Evolutionary conservation across 2,113 vertebrate genomes (phyloP), one percentile per base, ranked within the genome.

Genomic region (Hipposideros armiger): DNA sequence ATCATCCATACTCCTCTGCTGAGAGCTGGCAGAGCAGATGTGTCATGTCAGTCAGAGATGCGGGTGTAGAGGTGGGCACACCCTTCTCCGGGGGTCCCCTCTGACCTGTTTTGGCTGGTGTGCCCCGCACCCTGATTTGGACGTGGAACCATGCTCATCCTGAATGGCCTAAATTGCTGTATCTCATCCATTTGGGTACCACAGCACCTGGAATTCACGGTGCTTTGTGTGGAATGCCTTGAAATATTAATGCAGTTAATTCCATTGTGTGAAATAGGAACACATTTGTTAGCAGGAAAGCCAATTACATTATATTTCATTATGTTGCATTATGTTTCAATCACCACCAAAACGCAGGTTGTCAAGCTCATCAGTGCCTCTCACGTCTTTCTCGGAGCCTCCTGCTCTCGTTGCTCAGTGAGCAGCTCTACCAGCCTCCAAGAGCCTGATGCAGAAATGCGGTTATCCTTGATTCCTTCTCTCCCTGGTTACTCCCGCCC

Each of bases 211-310:
- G 40, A 87, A 85, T 47, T 80, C 52, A 50, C 19, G 2, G n/a
- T 60, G 70, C 47, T 84, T 90, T 76, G 74, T 95, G 80, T 7
- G 11, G 54, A 91, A 60, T 6, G 60, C 77, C 70, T 90, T 60
- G 36, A 52, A 84, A 81, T 54, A 28, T 36, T 30, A 36, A 80
- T 64, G 36, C 32, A 42, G 30, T 47, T 76, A 70, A 70, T 56
- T 76, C 64, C 30, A 42, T 56, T 64, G 11, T 50, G 50, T 87
- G 62, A 80, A 87, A 20, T 3, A 62, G 76, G 78, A 95, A 67
- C 58, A 11, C 45, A 84, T 83, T 84, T 72, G 83, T 89, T 74
- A 89, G 60, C 85, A 90, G 60, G 26, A 86, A 32, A 90, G 78
- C 45, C 40, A 32, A 24, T 77, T 50, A 0, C 70, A 42, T 80